A percentile compares a stretch with the other conserved stretches of the same genome.
Evolutionary conservation across 2,113 vertebrate species (phyloP).

Genomic region (Aldabrachelys gigantea): DNA sequence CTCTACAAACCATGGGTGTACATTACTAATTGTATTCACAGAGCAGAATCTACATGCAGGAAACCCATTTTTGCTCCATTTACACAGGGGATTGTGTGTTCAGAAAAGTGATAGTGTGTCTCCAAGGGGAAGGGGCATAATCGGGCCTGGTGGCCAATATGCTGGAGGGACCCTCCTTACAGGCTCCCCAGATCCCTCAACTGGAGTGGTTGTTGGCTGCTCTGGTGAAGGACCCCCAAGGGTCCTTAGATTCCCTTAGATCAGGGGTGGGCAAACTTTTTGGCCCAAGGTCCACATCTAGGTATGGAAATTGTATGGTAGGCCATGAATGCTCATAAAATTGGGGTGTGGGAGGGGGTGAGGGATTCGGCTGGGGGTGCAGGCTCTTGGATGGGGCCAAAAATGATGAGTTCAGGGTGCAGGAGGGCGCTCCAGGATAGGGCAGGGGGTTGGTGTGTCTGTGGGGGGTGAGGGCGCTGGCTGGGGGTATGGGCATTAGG

Average conservation of each 20-base stretch:
- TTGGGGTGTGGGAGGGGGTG: too few species aligned
- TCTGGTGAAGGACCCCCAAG: background rate
- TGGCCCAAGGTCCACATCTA: too few species aligned
- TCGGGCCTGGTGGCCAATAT: accelerated
- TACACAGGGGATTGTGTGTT: background rate
- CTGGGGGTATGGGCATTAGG: too few species aligned
- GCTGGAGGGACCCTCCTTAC: background rate
- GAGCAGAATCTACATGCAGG: background rate
- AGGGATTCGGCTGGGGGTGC: too few species aligned
- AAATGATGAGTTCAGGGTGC: too few species aligned
- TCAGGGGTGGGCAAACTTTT: too few species aligned
- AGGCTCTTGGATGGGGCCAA: too few species aligned
- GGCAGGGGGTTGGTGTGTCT: too few species aligned
- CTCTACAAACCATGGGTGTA: background rate
- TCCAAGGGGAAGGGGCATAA: accelerated
- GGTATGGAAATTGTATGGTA: too few species aligned
- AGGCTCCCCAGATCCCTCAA: background rate
- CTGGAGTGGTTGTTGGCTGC: accelerated
- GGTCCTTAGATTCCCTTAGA: background rate
- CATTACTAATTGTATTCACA: background rate
- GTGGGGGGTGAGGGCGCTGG: too few species aligned
- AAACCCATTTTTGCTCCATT: background rate
- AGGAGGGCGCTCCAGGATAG: too few species aligned
- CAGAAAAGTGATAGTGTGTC: background rate
- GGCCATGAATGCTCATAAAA: too few species aligned